Conservation (phyloP, 2,113 vertebrate species). For the Dicaeum eximium region DNA sequence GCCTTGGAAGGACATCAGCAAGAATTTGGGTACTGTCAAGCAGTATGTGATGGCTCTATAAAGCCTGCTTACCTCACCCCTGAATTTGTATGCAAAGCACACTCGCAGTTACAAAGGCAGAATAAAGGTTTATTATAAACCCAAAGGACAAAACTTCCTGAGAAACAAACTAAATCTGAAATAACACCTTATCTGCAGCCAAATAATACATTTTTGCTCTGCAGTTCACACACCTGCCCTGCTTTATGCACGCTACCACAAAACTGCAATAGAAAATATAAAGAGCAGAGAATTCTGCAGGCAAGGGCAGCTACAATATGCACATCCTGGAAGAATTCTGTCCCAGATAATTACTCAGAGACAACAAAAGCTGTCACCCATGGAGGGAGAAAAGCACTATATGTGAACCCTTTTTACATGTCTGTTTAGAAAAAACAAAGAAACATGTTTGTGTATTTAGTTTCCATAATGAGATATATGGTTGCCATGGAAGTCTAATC, state of each 20-base stretch:
- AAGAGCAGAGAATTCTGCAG: not conserved
- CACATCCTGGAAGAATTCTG: not conserved
- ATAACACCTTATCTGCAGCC: not conserved
- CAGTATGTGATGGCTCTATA: not conserved
- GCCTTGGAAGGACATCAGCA: not conserved
- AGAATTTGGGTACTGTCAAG: not conserved
- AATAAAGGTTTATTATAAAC: not conserved
- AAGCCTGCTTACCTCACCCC: not conserved
- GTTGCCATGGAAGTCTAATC: slow-evolving; percentile 55
- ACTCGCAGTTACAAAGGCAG: not conserved
- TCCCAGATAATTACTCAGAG: not conserved
- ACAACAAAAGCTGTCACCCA: not conserved
- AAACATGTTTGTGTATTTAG: slow-evolving; percentile 19
- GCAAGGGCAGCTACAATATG: not conserved
- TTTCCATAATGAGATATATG: slow-evolving; percentile 34
- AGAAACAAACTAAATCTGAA: not conserved
- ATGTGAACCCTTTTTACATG: not conserved
- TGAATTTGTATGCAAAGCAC: not conserved
- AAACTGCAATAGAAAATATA: not conserved
- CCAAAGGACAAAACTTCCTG: not conserved
- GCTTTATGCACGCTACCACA: not conserved
- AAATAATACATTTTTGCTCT: not conserved
- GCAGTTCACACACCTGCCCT: not conserved
- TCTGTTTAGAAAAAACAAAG: slow-evolving; percentile 22
- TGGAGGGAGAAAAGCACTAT: not conserved